phyloP scores from a whole-genome alignment of 2,888 invertebrate genomes.

The Graphium colonna region DNA sequence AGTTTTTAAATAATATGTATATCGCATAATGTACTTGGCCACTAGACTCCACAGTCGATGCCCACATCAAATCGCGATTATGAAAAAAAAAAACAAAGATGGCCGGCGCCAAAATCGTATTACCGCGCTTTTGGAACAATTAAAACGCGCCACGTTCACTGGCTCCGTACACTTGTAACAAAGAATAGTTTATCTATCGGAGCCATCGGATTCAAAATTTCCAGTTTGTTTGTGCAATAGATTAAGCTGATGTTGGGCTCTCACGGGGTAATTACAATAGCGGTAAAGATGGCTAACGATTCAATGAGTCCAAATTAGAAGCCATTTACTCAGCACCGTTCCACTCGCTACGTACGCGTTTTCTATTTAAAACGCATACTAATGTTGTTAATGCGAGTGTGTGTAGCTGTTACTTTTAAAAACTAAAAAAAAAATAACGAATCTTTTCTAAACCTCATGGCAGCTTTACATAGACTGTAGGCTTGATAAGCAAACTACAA shows the following conservation, averaged over 20 bases:
- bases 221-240: slow-evolving; percentile 37
- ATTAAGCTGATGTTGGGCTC: slow-evolving; percentile 29
- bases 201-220: slow-evolving; percentile 40
- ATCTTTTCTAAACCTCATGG: too few species aligned
- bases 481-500: too few species aligned
- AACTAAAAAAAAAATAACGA: too few species aligned
- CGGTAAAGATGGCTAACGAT: slow-evolving; percentile 37
- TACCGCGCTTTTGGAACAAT: slow-evolving; percentile 35
- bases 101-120: slow-evolving; percentile 20
- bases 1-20: too few species aligned
- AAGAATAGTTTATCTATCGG: slow-evolving; percentile 43
- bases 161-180: slow-evolving; percentile 36
- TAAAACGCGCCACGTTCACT: slow-evolving; percentile 38
- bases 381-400: too few species aligned
- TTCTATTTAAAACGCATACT: slow-evolving; percentile 2
- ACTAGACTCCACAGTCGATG: background rate
- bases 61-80: background rate
- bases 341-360: slow-evolving; percentile 9
- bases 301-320: slow-evolving; percentile 36
- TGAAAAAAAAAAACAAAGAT: background rate
- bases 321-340: slow-evolving; percentile 29
- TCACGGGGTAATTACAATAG: slow-evolving; percentile 35
- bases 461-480: too few species aligned
- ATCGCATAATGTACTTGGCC: too few species aligned
- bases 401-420: too few species aligned